Evolutionary conservation across 2,888 invertebrate species (phyloP), one percentile per base, ranked within the genome.

Genomic region (Aricia artaxerxes): DNA sequence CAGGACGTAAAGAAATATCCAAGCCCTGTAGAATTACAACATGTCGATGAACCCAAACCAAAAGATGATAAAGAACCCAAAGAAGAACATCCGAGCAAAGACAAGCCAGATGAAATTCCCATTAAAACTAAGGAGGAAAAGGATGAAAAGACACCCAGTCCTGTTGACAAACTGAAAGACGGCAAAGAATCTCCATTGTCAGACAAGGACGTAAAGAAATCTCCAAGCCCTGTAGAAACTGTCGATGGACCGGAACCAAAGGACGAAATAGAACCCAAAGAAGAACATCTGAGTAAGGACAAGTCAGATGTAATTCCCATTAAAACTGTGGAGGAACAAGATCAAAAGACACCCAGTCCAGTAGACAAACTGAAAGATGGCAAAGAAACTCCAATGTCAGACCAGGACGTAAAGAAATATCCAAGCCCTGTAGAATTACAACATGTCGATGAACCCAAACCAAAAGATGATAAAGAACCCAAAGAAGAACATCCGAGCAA

Each of bases 261-360:
- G 11, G 79, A n/a, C 6, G 16, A 60, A 60, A 6, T 1, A 60
- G 60, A n/a, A 60, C 4, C 81, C 0, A 81, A 80, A 7, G 75
- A 31, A 44, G 79, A 78, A 16, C 82, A 79, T 38, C 72, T 40
- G 4, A 53, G 24, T 0, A 64, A 72, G 64, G 78, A 72, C 0
- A 69, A 78, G 49, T 73, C 35, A 0, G 79, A 73, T 1, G 57
- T 80, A 16, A 61, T 60, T 0, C 7, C 73, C 2, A 1, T 40
- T 1, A 40, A 40, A 1, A 9, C 38, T 4, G 16, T 31, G 2
- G 77, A 78, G 2, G n/a, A 31, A 0, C 61, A 78, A 1, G 77
- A 78, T 13, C 73, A 79, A 11, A 82, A 82, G 9, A 73, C 16
- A 2, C 60, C 79, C 0, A 83, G 82, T 35, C 81, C 78, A 0